Base-by-base conservation (phyloP, 2,888 invertebrate species). In the Lysandra coridon region DNA sequence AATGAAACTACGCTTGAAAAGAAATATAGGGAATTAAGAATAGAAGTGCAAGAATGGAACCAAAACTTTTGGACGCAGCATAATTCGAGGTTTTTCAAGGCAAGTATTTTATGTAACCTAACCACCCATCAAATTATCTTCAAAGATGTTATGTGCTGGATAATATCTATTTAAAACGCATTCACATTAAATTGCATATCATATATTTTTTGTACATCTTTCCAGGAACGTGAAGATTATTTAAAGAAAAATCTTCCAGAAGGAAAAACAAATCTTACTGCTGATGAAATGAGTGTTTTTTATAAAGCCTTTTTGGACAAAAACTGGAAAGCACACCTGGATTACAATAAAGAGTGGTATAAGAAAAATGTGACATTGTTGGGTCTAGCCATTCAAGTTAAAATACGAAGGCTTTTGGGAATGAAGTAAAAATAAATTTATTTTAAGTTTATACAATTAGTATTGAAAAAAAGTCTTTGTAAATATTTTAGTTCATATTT, bases 221-320 rank as follows among this genome's bases (percentile, higher is more conserved):
- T 90, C 80, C 92, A 96, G 96, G 96, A 95, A 91, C 92, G 91
- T 83, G 95, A 95, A 83, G 92, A 94, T 60, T 96, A 96, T 85
- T 87, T 96, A 4, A 90, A 92, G 82, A 88, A 90, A 62, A 91
- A 94, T 79, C 82, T 92, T 23, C 94, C 95, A 75, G 92, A 92
- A 78, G 88, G 91, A 7, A 91, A 95, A 83, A 92, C 95, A 79
- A 95, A 95, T 73, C 88, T 97, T 37, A 96, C 96, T 4, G 96
- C 97, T 1, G 98, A 98, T 90, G 97, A 97, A 90, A 97, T 98
- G 97, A 98, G 98, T 84, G 96, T 96, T 40, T 98, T 98, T 90
- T 98, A 98, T 87, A 98, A 97, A 92, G 90, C 95, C 78, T 98
- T 98, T 88, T 92, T 98, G 17, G 97, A 98, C 88, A 96, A 97